A percentile compares a stretch with the other conserved stretches of the same genome.
These are phyloP conservation scores for Acrobasis suavella DNA, from an alignment of 2,888 invertebrate genomes.

Conservation along the genomic window DNA sequence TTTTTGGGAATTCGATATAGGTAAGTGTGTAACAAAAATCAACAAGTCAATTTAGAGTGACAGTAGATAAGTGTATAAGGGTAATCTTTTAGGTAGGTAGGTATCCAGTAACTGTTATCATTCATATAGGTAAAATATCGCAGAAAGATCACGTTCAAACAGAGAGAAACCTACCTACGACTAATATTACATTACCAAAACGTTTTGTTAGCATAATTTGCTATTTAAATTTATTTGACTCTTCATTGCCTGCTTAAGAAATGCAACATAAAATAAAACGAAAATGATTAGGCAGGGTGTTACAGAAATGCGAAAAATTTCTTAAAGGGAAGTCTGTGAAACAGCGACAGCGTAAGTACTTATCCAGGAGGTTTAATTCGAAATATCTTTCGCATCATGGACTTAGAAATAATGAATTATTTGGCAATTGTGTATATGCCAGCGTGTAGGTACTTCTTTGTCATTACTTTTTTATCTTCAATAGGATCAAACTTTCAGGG, in stretches of 20 bases:
- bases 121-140: not conserved
- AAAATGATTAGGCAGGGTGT: not conserved
- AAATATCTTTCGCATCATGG: no score
- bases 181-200: not conserved
- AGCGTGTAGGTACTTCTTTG: no score
- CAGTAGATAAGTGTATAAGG: slow-evolving; percentile 28
- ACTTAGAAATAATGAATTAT: no score
- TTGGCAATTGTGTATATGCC: no score
- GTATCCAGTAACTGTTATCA: not conserved
- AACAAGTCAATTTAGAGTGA: slow-evolving; percentile 48
- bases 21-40: slow-evolving; percentile 36
- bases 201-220: not conserved
- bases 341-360: no score
- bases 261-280: slow-evolving; percentile 4
- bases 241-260: not conserved
- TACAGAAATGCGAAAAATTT: no score
- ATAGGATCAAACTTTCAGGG: no score
- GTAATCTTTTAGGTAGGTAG: slow-evolving; percentile 21
- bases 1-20: slow-evolving; percentile 28
- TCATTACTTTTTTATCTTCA: no score
- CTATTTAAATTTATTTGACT: not conserved
- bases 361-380: no score
- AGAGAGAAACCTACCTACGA: no score
- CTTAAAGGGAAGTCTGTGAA: no score
- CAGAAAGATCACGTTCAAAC: not conserved